Evolutionary conservation across 2,113 vertebrate genomes (phyloP).

Genomic region (Alouatta palliata): DNA sequence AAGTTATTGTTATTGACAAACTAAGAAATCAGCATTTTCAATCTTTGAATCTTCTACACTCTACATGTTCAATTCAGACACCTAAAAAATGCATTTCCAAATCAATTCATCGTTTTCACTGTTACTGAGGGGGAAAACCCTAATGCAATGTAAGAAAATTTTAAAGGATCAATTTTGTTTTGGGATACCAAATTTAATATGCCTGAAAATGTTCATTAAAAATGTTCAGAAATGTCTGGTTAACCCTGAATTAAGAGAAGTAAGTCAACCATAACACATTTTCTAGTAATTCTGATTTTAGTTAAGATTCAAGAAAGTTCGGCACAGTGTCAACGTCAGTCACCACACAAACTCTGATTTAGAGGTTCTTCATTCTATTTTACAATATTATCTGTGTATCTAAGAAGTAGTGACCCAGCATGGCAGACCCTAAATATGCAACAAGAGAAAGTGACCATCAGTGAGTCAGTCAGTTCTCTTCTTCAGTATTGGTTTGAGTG

Average conservation of each 20-base stretch:
- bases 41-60: not conserved
- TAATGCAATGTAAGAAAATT: not conserved
- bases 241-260: not conserved
- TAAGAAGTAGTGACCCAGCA: not conserved
- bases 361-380: not conserved
- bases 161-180: not conserved
- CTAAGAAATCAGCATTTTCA: not conserved
- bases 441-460: not conserved
- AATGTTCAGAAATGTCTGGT: not conserved
- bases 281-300: not conserved
- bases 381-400: not conserved
- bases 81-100: not conserved
- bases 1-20: not conserved
- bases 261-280: not conserved
- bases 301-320: not conserved
- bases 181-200: not conserved
- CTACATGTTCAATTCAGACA: not conserved
- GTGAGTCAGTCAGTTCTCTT: not conserved
- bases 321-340: not conserved
- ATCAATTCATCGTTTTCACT: not conserved
- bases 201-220: not conserved
- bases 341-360: not conserved
- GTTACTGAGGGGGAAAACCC: not conserved
- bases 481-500: not conserved
- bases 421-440: not conserved